phyloP scores from a whole-genome alignment of 2,113 vertebrate species.

The Stercorarius parasiticus region DNA sequence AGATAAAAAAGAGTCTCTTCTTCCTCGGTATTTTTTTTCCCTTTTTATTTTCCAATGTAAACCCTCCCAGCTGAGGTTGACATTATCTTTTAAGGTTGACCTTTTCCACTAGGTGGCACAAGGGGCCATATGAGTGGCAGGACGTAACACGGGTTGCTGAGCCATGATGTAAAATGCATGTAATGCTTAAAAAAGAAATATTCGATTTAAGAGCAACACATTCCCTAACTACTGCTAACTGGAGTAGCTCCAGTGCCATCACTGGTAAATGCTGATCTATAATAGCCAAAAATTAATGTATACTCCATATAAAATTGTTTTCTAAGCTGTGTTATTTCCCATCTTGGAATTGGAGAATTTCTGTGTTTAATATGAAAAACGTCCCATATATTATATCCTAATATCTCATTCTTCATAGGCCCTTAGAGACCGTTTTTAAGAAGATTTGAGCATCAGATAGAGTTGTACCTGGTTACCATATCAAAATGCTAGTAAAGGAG shows the following conservation, averaged over 20 bases:
- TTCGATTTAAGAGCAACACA: not conserved
- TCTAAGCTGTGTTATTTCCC: not conserved
- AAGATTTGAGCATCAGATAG: not conserved
- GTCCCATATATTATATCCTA: not conserved
- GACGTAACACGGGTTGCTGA: not conserved
- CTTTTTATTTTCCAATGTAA: not conserved
- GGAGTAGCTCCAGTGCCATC: not conserved
- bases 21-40: not conserved
- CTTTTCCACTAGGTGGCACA: slow-evolving; percentile 68
- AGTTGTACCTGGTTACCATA: not conserved
- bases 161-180: not conserved
- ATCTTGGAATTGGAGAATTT: not conserved
- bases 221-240: not conserved
- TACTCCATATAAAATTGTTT: not conserved
- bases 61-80: not conserved
- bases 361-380: not conserved
- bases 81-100: slow-evolving; percentile 18
- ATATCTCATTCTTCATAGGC: not conserved
- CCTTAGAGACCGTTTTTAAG: not conserved
- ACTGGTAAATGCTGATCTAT: not conserved
- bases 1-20: not conserved
- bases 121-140: slow-evolving; percentile 25
- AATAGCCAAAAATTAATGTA: not conserved
- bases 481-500: not conserved
- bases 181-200: not conserved